Evolutionary conservation across 1,140 invertebrate genomes (phyloP).

Genomic region (Doryteuthis pealeii): DNA sequence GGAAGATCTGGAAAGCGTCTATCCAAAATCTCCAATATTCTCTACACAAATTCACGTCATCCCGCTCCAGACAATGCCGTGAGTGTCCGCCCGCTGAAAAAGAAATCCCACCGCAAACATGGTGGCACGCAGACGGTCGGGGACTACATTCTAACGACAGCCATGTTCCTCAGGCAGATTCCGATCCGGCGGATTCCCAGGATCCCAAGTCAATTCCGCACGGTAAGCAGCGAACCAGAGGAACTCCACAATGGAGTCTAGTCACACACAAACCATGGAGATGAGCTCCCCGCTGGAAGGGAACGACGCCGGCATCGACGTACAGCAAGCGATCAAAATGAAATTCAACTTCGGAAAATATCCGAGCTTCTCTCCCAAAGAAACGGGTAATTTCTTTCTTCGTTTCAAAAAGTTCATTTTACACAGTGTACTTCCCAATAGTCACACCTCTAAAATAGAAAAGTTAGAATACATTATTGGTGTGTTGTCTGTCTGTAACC

Average conservation of each 20-base stretch:
- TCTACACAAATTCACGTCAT: neutral
- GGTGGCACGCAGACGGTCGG: conserved; percentile 1
- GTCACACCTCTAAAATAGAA: too few species aligned
- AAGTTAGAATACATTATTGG: too few species aligned
- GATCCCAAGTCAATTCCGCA: neutral
- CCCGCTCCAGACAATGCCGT: neutral
- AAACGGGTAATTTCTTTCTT: too few species aligned
- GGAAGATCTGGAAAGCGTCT: neutral
- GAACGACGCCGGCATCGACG: neutral
- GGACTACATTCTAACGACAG: conserved; percentile 5
- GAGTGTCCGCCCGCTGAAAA: conserved; percentile 8
- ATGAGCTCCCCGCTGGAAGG: neutral
- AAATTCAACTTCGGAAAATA: neutral
- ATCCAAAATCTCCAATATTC: neutral
- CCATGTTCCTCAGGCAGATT: neutral
- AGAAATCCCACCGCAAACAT: neutral
- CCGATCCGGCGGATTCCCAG: neutral
- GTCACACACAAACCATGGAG: neutral
- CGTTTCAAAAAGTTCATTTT: too few species aligned
- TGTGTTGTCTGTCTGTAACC: too few species aligned
- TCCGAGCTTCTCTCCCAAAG: too few species aligned
- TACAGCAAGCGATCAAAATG: neutral
- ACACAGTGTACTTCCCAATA: too few species aligned
- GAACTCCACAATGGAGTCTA: neutral
- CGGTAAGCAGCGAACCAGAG: neutral